Conservation (phyloP, 1,140 invertebrate species). For the Euwallacea similis region DNA sequence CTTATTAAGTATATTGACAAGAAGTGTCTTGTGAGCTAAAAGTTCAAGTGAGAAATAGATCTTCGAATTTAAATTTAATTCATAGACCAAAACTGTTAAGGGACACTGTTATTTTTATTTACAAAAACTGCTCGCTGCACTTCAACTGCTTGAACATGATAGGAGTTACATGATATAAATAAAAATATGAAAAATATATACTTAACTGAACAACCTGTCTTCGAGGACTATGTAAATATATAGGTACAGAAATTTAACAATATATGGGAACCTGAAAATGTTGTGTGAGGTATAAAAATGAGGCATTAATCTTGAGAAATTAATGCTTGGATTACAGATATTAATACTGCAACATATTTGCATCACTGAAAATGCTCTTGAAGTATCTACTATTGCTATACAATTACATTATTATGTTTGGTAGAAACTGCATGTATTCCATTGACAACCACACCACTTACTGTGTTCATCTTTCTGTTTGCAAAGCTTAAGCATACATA, state of each 20-base stretch:
- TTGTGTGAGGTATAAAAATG: slow-evolving; percentile 38
- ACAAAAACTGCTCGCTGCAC: too few species aligned
- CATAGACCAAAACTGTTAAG: too few species aligned
- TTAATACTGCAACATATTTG: slow-evolving; percentile 24
- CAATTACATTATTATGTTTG: background rate
- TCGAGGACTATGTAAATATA: background rate
- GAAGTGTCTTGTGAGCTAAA: too few species aligned
- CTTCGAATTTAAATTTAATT: too few species aligned
- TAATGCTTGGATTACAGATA: slow-evolving; percentile 30
- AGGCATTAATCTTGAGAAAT: slow-evolving; percentile 23
- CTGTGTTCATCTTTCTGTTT: background rate
- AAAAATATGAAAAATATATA: slow-evolving; percentile 34
- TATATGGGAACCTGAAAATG: slow-evolving; percentile 36
- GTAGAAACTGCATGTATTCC: background rate
- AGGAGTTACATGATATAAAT: slow-evolving; percentile 20
- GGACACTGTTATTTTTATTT: too few species aligned
- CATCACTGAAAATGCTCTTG: background rate
- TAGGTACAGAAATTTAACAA: slow-evolving; percentile 40
- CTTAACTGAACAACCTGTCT: slow-evolving; percentile 38
- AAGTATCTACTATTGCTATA: slow-evolving; percentile 2
- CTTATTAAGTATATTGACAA: too few species aligned
- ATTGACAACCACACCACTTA: background rate
- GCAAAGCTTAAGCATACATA: too few species aligned
- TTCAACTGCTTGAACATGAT: too few species aligned
- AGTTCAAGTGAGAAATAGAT: too few species aligned